A percentile compares a stretch with the other conserved stretches of the same genome.
Conservation (phyloP, 2,797 vertebrate genomes). For the Decapterus maruadsi region DNA sequence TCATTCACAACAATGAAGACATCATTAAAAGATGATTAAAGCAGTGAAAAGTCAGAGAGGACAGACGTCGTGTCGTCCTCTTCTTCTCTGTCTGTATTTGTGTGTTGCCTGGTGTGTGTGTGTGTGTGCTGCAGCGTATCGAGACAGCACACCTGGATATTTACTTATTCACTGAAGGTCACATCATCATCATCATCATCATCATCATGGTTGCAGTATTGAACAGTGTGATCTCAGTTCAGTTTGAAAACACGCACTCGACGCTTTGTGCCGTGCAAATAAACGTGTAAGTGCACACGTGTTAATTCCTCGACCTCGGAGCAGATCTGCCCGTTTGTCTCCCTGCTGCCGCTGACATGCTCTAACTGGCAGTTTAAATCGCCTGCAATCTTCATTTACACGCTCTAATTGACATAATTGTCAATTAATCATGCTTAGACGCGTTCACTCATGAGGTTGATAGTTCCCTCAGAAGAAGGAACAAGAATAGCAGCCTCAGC, state of each 20-base stretch:
- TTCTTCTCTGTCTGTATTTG: too few species aligned
- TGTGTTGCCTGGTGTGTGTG: too few species aligned
- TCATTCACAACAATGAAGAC: neutral
- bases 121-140: too few species aligned
- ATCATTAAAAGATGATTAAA: neutral
- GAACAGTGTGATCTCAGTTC: too few species aligned
- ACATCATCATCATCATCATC: too few species aligned
- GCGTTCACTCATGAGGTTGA: conserved; percentile 18
- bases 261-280: neutral
- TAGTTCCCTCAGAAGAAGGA: neutral
- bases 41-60: neutral
- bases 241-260: neutral
- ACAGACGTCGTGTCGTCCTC: too few species aligned
- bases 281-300: neutral
- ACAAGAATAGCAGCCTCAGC: neutral
- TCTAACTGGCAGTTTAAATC: conserved; percentile 26
- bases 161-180: too few species aligned
- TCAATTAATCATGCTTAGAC: conserved; percentile 29
- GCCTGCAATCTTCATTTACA: conserved; percentile 23
- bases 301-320: neutral
- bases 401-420: conserved; percentile 39
- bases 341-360: conserved; percentile 8
- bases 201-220: too few species aligned
- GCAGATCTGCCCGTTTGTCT: conserved; percentile 10
- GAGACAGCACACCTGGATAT: too few species aligned